Evolutionary conservation across 2,888 invertebrate species (phyloP), one percentile per base, ranked within the genome.

Genomic region (Melipona bicolor): DNA sequence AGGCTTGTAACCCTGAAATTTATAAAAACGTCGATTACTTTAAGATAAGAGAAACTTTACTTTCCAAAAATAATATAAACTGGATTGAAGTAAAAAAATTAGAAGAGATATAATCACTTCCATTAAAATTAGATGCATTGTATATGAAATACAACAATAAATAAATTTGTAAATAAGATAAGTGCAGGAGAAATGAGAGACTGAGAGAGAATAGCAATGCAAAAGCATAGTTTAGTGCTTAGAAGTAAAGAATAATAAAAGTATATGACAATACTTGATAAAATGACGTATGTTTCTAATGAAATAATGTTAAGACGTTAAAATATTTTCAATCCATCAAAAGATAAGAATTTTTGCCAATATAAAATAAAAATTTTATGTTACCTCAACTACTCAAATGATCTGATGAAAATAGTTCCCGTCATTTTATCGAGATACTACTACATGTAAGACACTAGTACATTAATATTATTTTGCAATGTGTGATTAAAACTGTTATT

Each of bases 1-100:
- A 79, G 92, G 93, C 79, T 93, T 92, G 80, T 94, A 94, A 74
- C 93, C 94, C 94, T 94, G 88, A 70, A 78, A 85, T 67, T 54
- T 19, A 91, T 64, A 59, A 78, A 43, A 65, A 61, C 19, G 5
- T 77, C 27, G 65, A 71, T 78, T 65, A 52, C 19, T 49, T 52
- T 5, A 4, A 21, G 17, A 56, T 50, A 32, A 43, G 0, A 43
- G 9, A 43, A 9, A 43, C 43, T 36, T 9, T 36, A 36, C 36
- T 36, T 36, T 36, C 0, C 50, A 49, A 24, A 54, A 72, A n/a
- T 32, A 68, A 68, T 24, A 19, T 27, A 61, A 4, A 24, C 32
- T 32, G 4, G 11, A 32, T 32, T 32, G 19, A 64, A 49, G 24
- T 69, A 3, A 1, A 69, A 68, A 68, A 32, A 36, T 24, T 36